Base-by-base conservation (phyloP, 2,797 vertebrate genomes). In the Podarcis lilfordi region DNA sequence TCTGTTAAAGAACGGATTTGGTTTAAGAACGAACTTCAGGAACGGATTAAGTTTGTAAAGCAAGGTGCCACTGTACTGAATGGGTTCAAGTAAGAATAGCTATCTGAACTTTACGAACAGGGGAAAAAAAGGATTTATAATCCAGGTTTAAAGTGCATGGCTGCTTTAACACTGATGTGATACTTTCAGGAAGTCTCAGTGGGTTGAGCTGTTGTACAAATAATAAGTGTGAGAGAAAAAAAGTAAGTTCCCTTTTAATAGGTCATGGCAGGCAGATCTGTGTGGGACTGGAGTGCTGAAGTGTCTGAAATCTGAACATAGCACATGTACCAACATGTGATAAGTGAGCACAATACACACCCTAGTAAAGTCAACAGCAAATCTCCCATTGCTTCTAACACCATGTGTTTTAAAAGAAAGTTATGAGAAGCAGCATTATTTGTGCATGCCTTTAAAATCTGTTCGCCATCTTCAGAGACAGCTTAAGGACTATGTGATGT, bases 361-460 rank as follows among this genome's bases (percentile, higher is more conserved):
- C 13, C 76, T 72, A 35, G 37, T 23, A 69, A 89, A 87, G 40
- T 27, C 35, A 87, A 32, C 59, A 32, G 75, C 29, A 87, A 82
- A 75, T 7, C 19, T 37, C 29, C 3, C n/a, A 29, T 37, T 75
- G 71, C 9, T 85, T 89, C 85, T 85, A 89, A 64, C 27, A 1
- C 29, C 89, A 69, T 61, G 43, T 86, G 89, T 84, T 21, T 79
- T 66, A 66, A 85, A 74, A 43, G 91, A 89, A 79, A 59, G 64
- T 81, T 85, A 79, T 66, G 66, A 79, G 91, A 94, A 68, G 74
- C 74, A 80, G 55, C 6, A 82, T 23, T 40, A 40, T 92, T 25
- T 79, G 80, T 66, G 23, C 82, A 35, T 8, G 89, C 77, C 82
- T 91, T 92, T 91, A 93, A 91, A 86, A 91, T 40, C 85, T 92